These are phyloP conservation scores for Erebia aethiops DNA, from an alignment of 2,888 invertebrate genomes.

Conservation along the genomic window DNA sequence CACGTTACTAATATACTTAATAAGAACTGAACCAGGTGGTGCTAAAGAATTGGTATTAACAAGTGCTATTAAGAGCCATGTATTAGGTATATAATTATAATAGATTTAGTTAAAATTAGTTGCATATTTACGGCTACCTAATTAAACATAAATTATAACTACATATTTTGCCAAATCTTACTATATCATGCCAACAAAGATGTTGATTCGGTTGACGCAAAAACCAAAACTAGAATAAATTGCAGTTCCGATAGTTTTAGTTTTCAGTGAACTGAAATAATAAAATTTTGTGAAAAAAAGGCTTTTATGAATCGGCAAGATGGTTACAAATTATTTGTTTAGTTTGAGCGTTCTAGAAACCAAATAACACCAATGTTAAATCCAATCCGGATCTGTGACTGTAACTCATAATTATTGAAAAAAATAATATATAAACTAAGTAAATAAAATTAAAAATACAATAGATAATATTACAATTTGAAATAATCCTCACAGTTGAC, in stretches of 20 bases:
- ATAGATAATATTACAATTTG: conserved; percentile 9
- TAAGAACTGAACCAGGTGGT: conserved; percentile 14
- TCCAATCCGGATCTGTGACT: conserved; percentile 12
- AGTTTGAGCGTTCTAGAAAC: not conserved
- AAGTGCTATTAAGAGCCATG: not conserved
- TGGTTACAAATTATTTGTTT: not conserved
- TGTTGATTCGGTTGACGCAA: not conserved
- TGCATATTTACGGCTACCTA: conserved; percentile 13
- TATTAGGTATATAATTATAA: not conserved
- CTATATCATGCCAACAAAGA: not conserved
- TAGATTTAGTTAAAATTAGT: conserved; percentile 11
- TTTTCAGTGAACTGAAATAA: not conserved
- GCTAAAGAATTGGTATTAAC: not conserved
- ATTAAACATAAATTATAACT: not conserved
- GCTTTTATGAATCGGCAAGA: not conserved
- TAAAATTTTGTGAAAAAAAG: not conserved
- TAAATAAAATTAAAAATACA: conserved; percentile 14
- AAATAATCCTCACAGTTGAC: conserved; percentile 23
- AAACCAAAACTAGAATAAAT: not conserved
- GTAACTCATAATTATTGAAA: not conserved
- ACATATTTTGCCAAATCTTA: too few relatives aligned
- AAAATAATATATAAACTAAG: not conserved
- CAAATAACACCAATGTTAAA: conserved; percentile 5
- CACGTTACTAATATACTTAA: not conserved
- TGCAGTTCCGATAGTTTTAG: not conserved